Evolutionary conservation across 2,113 vertebrate species (phyloP).

Genomic region (Triplophysa rosa): DNA sequence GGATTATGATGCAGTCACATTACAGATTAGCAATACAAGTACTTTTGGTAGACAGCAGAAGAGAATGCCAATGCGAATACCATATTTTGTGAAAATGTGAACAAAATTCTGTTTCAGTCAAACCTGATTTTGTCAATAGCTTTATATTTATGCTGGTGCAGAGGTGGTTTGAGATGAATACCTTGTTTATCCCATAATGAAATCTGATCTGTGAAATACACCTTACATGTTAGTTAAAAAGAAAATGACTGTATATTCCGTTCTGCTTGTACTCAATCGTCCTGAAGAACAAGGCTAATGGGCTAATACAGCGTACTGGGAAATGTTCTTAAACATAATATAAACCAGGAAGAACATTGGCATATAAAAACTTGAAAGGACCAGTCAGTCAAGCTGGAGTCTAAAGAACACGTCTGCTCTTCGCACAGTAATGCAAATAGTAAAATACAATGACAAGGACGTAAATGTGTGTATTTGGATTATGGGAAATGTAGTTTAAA

Average conservation of each 20-base stretch:
- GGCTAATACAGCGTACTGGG: background rate
- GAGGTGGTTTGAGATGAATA: background rate
- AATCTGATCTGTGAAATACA: background rate
- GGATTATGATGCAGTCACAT: conserved; percentile 28
- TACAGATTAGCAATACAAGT: conserved; percentile 9
- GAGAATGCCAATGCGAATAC: background rate
- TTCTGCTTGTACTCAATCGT: background rate
- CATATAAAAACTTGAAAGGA: background rate
- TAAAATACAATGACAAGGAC: conserved; percentile 9
- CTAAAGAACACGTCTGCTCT: background rate
- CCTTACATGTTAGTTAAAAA: background rate
- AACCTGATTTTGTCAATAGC: background rate
- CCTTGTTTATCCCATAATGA: background rate
- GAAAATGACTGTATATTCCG: background rate
- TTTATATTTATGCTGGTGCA: conserved; percentile 23
- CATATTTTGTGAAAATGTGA: background rate
- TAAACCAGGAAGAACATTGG: background rate
- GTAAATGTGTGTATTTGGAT: conserved; percentile 8
- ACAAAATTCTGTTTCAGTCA: background rate
- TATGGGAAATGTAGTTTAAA: conserved; percentile 42
- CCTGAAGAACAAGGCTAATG: background rate
- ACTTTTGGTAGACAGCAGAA: background rate
- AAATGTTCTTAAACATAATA: background rate
- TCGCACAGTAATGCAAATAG: conserved; percentile 4
- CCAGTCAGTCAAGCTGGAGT: background rate